Conservation (phyloP, 2,888 invertebrate species). For the Cheilosia impressa region DNA sequence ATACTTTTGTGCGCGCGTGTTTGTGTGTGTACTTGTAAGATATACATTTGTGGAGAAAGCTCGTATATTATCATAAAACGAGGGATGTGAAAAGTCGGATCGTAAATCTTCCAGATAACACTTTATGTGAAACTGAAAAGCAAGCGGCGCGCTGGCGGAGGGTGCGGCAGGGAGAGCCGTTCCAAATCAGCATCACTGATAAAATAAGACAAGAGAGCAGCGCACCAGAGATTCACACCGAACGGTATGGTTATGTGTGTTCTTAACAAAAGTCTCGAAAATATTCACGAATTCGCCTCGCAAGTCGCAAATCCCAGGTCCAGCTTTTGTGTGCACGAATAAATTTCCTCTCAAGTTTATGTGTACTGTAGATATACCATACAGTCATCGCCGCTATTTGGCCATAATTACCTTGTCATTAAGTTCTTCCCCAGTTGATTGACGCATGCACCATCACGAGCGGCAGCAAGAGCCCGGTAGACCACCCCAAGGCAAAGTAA, state of each 20-base stretch:
- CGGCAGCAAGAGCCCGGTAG: not conserved
- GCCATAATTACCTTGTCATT: slow-evolving; percentile 74
- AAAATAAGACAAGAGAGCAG: slow-evolving; percentile 72
- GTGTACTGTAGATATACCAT: no score
- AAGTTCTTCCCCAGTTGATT: slow-evolving; percentile 69
- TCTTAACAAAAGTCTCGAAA: slow-evolving; percentile 38
- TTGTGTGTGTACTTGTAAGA: slow-evolving; percentile 65
- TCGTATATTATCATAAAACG: slow-evolving; percentile 84
- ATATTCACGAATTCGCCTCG: slow-evolving; percentile 36
- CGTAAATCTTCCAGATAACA: slow-evolving; percentile 84
- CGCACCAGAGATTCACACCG: slow-evolving; percentile 29
- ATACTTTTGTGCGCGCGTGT: slow-evolving; percentile 67
- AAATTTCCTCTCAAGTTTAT: slow-evolving; percentile 34
- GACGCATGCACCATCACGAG: slow-evolving; percentile 73
- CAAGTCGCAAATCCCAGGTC: slow-evolving; percentile 28
- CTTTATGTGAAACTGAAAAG: slow-evolving; percentile 84
- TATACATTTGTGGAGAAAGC: slow-evolving; percentile 81
- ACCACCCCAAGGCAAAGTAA: slow-evolving; percentile 42
- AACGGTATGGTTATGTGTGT: slow-evolving; percentile 11
- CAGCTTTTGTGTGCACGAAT: slow-evolving; percentile 66
- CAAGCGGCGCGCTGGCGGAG: slow-evolving; percentile 75
- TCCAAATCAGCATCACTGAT: slow-evolving; percentile 74
- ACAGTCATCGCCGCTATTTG: slow-evolving; percentile 39
- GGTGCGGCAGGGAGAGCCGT: slow-evolving; percentile 76
- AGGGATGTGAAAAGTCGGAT: slow-evolving; percentile 84